Base-by-base conservation (phyloP, 2,797 vertebrate genomes). In the Sarcoramphus papa region DNA sequence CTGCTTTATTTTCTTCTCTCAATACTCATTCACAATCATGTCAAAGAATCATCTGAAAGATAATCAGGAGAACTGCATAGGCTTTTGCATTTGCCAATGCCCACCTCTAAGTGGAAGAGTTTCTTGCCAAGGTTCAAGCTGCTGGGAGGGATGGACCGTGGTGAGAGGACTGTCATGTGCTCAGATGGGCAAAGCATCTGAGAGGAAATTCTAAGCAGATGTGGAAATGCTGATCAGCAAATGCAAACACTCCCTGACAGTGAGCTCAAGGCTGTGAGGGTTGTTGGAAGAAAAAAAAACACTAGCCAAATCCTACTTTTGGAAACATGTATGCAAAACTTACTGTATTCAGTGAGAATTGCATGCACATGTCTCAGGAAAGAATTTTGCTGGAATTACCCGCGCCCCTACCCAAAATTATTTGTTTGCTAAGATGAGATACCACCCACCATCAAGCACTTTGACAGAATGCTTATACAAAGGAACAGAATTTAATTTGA, bases 121-220 rank as follows among this genome's bases (percentile, higher is more conserved):
- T 79, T 57, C 41, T 84, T 92, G 88, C 63, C 73, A 68, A 56
- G 43, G 85, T 40, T 86, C 20, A 53, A 40, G 85, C 68, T 54
- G 77, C 77, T 4, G 12, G 88, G 45, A 93, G 72, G 74, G 89
- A 87, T 3, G 33, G 89, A 64, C 40, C 3, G 2, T 63, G 88
- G 92, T 60, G 75, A 90, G 35, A 91, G 25, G 28, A 72, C 13
- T 62, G 81, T 81, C 88, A 80, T 81, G 81, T 81, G 93, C 91
- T 91, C 5, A 15, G 62, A 93, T 45, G 81, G 92, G 91, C 95
- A 88, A 43, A 85, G 69, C 63, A 68, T 85, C 93, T 35, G 63
- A 69, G 69, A 85, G 94, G 90, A 97, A 93, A 95, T 82, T 84
- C 85, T 94, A 65, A 93, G 91, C 95, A 96, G 87, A 91, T 92